Percentiles rank a stretch among this genome's conserved stretches.
These are phyloP conservation scores for Mallotus villosus DNA, from an alignment of 2,797 vertebrate genomes.

Conservation along the genomic window DNA sequence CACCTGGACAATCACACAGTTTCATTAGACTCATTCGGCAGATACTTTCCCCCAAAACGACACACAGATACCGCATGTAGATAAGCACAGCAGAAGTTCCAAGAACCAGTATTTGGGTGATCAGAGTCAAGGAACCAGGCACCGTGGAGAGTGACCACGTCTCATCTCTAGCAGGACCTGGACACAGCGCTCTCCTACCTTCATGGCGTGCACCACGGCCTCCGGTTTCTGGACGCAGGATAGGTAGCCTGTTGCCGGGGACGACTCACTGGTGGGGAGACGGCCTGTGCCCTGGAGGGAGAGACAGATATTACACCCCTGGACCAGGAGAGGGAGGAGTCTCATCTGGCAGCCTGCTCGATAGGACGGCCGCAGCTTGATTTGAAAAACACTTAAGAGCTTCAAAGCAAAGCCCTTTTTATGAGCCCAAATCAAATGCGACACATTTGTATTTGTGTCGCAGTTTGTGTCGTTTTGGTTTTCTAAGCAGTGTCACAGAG, in stretches of 20 bases:
- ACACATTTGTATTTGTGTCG: too few relatives aligned
- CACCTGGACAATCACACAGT: constrained; percentile 75
- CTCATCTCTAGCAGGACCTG: too few relatives aligned
- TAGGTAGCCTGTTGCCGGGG: constrained; percentile 82
- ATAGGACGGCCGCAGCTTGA: background rate
- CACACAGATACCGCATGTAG: background rate
- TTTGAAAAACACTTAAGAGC: background rate
- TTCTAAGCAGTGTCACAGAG: too few relatives aligned
- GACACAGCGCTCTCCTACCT: constrained; percentile 73
- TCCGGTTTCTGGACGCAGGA: constrained; percentile 91
- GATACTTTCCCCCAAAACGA: background rate
- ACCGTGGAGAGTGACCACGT: too few relatives aligned
- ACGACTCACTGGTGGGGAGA: constrained; percentile 81
- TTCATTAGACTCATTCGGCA: background rate
- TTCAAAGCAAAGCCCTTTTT: background rate
- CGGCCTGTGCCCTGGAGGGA: constrained; percentile 79
- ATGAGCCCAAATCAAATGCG: too few relatives aligned
- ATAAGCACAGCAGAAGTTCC: too few relatives aligned
- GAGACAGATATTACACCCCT: background rate
- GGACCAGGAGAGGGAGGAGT: background rate
- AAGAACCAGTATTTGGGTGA: too few relatives aligned
- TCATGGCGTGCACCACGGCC: constrained; percentile 96
- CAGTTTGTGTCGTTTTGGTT: too few relatives aligned
- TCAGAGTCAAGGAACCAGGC: too few relatives aligned
- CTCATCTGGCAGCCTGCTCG: background rate